Percentiles rank a stretch among this genome's conserved stretches.
Conservation (phyloP, 2,888 invertebrate species). For the Calliopum simillimum region DNA sequence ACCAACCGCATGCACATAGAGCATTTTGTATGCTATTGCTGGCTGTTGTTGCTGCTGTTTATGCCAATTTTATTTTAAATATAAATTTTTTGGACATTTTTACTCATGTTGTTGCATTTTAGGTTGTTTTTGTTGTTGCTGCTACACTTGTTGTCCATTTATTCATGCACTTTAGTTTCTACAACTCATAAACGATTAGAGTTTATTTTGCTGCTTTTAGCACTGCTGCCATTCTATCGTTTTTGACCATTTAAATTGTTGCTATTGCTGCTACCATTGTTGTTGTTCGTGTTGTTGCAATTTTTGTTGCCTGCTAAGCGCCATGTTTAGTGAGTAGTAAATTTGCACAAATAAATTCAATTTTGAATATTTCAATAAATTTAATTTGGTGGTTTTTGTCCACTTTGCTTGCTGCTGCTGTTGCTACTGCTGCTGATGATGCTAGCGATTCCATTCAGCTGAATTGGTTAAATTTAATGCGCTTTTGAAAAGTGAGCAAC, state of each 20-base stretch:
- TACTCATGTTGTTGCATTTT: slow-evolving; percentile 17
- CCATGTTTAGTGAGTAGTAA: slow-evolving; percentile 22
- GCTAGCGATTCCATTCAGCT: no score
- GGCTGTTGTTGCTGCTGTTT: slow-evolving; percentile 19
- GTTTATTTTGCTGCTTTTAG: slow-evolving; percentile 20
- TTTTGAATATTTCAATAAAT: slow-evolving; percentile 36
- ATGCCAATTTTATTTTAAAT: slow-evolving; percentile 22
- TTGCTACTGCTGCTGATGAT: no score
- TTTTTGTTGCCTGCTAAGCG: background rate
- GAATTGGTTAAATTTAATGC: slow-evolving; percentile 16
- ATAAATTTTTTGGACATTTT: slow-evolving; percentile 21
- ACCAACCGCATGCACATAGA: slow-evolving; percentile 19
- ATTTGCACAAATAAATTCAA: slow-evolving; percentile 35
- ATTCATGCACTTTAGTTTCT: slow-evolving; percentile 23
- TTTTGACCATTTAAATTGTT: slow-evolving; percentile 2
- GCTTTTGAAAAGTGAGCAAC: slow-evolving; percentile 13
- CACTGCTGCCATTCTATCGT: background rate
- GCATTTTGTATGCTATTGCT: background rate
- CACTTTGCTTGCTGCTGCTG: slow-evolving; percentile 24
- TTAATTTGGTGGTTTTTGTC: slow-evolving; percentile 32
- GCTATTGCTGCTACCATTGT: background rate
- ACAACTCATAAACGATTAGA: slow-evolving; percentile 32
- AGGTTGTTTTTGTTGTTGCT: background rate
- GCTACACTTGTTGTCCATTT: slow-evolving; percentile 21
- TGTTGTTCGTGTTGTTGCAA: background rate